These are phyloP conservation scores for Rhopalosiphum nymphaeae DNA, from an alignment of 2,888 invertebrate genomes.

Conservation along the genomic window DNA sequence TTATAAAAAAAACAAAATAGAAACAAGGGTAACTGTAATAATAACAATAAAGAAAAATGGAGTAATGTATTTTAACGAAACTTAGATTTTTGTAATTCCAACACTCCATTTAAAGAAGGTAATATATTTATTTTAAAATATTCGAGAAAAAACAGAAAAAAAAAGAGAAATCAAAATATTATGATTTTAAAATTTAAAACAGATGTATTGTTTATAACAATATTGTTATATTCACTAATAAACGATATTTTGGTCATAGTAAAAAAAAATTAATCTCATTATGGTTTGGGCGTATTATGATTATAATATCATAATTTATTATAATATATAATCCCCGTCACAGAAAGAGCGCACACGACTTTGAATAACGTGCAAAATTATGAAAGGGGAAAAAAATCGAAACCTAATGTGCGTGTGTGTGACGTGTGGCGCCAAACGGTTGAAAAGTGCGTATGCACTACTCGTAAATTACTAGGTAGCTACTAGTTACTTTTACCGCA, in stretches of 20 bases:
- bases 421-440: slow-evolving; percentile 35
- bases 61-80: not conserved
- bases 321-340: not conserved
- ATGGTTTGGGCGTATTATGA: not conserved
- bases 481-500: not conserved
- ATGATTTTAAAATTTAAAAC: not conserved
- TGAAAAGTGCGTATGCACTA: not conserved
- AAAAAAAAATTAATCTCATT: not conserved
- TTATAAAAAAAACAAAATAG: not conserved
- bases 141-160: not conserved
- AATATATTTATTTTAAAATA: not conserved
- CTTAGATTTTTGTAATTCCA: not conserved
- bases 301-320: slow-evolving; percentile 7
- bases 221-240: not conserved
- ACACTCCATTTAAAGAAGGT: not conserved
- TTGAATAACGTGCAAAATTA: slow-evolving; percentile 29
- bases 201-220: not conserved
- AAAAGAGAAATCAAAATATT: not conserved
- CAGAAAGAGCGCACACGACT: slow-evolving; percentile 17
- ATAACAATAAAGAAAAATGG: not conserved
- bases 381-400: slow-evolving; percentile 45
- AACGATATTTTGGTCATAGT: not conserved
- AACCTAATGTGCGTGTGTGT: slow-evolving; percentile 28
- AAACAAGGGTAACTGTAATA: not conserved
- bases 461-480: not conserved